phyloP scores from a whole-genome alignment of 2,113 vertebrate species.

The Orientallactaga bullata region DNA sequence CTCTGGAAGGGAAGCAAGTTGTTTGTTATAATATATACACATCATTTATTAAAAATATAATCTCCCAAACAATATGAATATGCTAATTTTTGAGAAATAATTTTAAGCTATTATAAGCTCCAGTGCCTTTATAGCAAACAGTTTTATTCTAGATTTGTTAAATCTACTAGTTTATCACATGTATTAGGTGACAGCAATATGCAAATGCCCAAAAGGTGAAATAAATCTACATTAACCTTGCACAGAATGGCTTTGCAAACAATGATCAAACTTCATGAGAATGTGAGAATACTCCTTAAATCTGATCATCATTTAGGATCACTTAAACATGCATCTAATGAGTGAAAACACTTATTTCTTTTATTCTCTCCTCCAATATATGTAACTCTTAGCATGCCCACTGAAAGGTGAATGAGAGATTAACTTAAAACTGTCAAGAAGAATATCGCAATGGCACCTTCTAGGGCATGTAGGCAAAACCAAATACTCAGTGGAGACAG shows the following conservation, averaged over 20 bases:
- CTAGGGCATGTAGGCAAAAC: conserved; percentile 88
- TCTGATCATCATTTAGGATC: conserved; percentile 71
- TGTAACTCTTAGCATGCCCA: conserved; percentile 79
- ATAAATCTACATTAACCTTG: conserved; percentile 79
- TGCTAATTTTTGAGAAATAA: conserved; percentile 79
- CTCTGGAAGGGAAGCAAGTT: conserved; percentile 36
- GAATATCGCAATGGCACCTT: conserved; percentile 82
- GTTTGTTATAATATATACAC: neutral
- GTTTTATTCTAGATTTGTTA: conserved; percentile 62
- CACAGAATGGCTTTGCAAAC: conserved; percentile 56
- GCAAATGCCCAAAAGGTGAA: conserved; percentile 73
- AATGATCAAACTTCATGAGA: conserved; percentile 52
- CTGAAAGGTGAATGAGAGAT: conserved; percentile 75
- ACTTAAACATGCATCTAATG: conserved; percentile 26
- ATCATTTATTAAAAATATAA: conserved; percentile 72
- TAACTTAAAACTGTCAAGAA: conserved; percentile 76
- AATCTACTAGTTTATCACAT: conserved; percentile 82
- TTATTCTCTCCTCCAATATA: conserved; percentile 47
- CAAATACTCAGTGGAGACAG: conserved; percentile 87
- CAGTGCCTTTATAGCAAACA: conserved; percentile 61
- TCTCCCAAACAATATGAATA: conserved; percentile 52
- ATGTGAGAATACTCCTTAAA: conserved; percentile 70
- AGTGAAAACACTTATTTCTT: conserved; percentile 69
- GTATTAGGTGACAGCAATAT: conserved; percentile 77
- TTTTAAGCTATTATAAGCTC: conserved; percentile 75